These are phyloP conservation scores for Phylloscopus trochilus DNA, from an alignment of 2,113 vertebrate species.

Conservation along the genomic window DNA sequence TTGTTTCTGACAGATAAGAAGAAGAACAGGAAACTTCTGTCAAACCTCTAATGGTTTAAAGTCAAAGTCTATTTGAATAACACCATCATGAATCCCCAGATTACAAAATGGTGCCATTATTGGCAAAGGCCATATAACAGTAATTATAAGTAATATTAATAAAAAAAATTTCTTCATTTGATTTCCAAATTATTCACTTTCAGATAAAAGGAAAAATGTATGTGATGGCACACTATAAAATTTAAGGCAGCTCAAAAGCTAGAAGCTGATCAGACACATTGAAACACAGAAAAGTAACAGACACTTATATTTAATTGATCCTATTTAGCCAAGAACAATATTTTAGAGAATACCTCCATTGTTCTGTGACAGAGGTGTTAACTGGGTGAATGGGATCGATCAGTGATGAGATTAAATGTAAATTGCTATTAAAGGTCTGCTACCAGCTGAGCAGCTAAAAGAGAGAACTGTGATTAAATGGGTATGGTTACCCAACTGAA, in stretches of 20 bases:
- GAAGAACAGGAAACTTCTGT: background rate
- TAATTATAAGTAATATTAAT: background rate
- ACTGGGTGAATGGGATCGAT: slow-evolving; percentile 1
- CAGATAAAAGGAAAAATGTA: background rate
- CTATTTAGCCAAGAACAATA: slow-evolving; percentile 38
- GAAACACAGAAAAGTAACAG: background rate
- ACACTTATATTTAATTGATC: slow-evolving; percentile 35
- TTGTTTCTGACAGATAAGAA: background rate
- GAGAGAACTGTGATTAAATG: background rate
- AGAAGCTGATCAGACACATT: background rate
- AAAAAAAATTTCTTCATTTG: background rate
- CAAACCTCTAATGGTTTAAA: background rate
- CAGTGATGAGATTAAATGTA: slow-evolving; percentile 49
- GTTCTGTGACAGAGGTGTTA: slow-evolving; percentile 56
- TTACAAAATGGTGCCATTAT: background rate
- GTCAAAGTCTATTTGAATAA: background rate
- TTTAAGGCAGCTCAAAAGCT: background rate
- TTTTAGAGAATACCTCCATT: slow-evolving; percentile 35
- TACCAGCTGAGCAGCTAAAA: slow-evolving; percentile 12
- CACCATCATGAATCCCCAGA: background rate
- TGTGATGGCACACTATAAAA: background rate
- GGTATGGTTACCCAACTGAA: background rate
- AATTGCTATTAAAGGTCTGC: slow-evolving; percentile 36
- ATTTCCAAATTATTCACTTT: background rate
- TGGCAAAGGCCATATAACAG: background rate